Base-by-base conservation (phyloP, 2,888 invertebrate species). In the Apotomis capreana region DNA sequence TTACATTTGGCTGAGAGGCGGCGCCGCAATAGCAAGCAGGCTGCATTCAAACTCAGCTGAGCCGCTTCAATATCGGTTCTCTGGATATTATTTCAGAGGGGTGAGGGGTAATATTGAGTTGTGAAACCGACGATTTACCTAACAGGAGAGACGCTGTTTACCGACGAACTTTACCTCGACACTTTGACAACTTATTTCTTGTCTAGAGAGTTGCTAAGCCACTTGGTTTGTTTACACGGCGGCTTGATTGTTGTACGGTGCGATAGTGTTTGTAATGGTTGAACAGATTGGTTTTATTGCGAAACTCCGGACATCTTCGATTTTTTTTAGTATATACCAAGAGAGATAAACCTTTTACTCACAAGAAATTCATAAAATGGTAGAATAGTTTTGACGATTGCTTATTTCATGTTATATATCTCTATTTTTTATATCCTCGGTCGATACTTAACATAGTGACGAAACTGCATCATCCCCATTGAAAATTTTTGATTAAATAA, bases 131-230 rank as follows among this genome's bases (percentile, higher is more conserved):
- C 89, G 89, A 89, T 92, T 91, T 91, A 91, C 90, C 89, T 91
- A 89, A 88, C 87, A 87, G 88, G 83, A 89, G 89, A 85, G 89
- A 85, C 86, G 86, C 85, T 89, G 88, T 85, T 89, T 89, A 88
- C 89, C 81, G 90, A 88, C 83, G 83, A 92, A 92, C 90, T 92
- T 92, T 84, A 85, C 83, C 88, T 84, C 83, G 90, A 91, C 90
- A 91, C 91, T 92, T 91, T 90, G 92, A 91, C 91, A 92, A 92
- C 92, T 92, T 91, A 92, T 92, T 92, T 92, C 92, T 91, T 90
- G 92, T 90, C 87, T 87, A 79, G 81, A 80, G 86, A 88, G 87
- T 90, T 88, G 80, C 86, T 87, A 87, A 91, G 89, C 87, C 85
- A 88, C 87, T 86, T 86, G 80, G 86, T 88, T 90, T 89, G 85